phyloP scores from a whole-genome alignment of 2,888 invertebrate genomes.

The Desoria tigrina region DNA sequence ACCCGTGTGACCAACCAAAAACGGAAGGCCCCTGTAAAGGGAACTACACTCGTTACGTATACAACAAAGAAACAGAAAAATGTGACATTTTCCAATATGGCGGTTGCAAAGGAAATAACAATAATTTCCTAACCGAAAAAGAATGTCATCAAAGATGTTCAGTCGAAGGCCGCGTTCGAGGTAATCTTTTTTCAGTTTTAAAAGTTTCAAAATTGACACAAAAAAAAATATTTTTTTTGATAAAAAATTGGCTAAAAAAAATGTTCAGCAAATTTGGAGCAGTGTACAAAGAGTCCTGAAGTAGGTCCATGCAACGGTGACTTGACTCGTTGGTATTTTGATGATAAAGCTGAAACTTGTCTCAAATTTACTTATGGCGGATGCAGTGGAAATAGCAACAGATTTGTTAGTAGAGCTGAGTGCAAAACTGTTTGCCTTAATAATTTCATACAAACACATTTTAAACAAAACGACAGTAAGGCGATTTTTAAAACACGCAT shows the following conservation, averaged over 20 bases:
- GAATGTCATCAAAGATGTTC: constrained; percentile 46
- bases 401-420: constrained; percentile 57
- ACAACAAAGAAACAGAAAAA: constrained; percentile 66
- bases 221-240: too few relatives aligned
- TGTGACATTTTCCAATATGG: constrained; percentile 75
- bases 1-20: constrained; percentile 69
- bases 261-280: constrained; percentile 2
- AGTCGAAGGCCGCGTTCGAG: background rate
- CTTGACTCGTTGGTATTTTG: too few relatives aligned
- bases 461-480: too few relatives aligned
- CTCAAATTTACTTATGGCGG: constrained; percentile 60
- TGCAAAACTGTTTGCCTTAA: constrained; percentile 51
- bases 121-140: constrained; percentile 60
- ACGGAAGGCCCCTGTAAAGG: constrained; percentile 70
- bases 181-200: too few relatives aligned
- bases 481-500: too few relatives aligned
- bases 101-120: constrained; percentile 86
- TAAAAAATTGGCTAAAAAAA: too few relatives aligned
- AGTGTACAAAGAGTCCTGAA: constrained; percentile 35
- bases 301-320: background rate
- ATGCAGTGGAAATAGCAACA: constrained; percentile 60
- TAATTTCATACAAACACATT: background rate
- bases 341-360: constrained; percentile 58
- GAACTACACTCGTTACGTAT: constrained; percentile 69
- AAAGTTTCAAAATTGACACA: too few relatives aligned